These are phyloP conservation scores for Athetis lepigone DNA, from an alignment of 2,888 invertebrate genomes.

Conservation along the genomic window DNA sequence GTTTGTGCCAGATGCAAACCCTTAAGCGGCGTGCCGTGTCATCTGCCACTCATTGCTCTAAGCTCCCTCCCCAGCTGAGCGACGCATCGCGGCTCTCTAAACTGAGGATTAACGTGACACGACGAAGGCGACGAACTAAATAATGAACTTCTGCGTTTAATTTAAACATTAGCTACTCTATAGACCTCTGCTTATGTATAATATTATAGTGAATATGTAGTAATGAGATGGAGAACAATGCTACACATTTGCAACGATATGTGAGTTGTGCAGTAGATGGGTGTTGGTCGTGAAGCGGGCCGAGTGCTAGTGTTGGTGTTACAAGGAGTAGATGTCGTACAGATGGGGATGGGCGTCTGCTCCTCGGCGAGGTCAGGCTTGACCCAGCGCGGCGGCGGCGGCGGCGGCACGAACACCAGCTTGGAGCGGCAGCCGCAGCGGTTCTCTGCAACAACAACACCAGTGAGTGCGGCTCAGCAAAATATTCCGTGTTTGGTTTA, in stretches of 20 bases:
- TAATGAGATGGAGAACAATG: not conserved
- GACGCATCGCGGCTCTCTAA: too few relatives aligned
- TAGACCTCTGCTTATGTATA: too few relatives aligned
- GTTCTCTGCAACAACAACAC: conserved; percentile 64
- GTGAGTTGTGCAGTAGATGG: too few relatives aligned
- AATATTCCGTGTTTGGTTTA: too few relatives aligned
- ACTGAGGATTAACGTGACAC: conserved; percentile 1
- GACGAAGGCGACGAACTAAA: not conserved
- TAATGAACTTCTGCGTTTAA: too few relatives aligned
- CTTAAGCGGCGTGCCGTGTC: not conserved
- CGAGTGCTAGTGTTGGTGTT: too few relatives aligned
- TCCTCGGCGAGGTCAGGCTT: conserved; percentile 43
- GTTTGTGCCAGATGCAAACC: not conserved
- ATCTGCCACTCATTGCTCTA: too few relatives aligned
- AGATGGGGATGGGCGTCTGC: conserved; percentile 65
- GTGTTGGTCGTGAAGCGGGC: not conserved
- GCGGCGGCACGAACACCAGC: conserved; percentile 69
- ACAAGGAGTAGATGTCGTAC: conserved; percentile 55
- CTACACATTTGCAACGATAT: too few relatives aligned
- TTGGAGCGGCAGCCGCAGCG: conserved; percentile 70
- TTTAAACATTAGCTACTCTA: too few relatives aligned
- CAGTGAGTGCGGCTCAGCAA: too few relatives aligned
- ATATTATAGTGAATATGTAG: not conserved
- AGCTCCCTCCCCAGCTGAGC: not conserved
- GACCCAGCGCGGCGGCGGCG: not conserved